Base-by-base conservation (phyloP, 64 coral and sea anemone genomes). In the Stylophora pistillata region DNA sequence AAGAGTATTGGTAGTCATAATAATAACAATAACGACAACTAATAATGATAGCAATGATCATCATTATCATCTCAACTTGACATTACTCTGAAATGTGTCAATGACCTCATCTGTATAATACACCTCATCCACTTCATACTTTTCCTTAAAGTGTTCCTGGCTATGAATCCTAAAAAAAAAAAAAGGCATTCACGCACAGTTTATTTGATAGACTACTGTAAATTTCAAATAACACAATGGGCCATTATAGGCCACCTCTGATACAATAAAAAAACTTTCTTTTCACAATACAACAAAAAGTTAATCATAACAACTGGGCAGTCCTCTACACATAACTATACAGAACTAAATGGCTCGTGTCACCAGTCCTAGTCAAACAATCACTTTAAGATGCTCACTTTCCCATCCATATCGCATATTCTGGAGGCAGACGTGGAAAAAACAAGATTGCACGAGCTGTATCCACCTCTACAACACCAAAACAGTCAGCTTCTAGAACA, bases 401-500 rank as follows among this genome's bases (percentile, higher is more conserved):
- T 92, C 96, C 96, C 87, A 95, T 98, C 90, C 90, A 95, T 15
- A 92, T 76, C 18, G 93, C 96, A 88, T 98, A 98, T 55, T 89
- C 88, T 66, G 92, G 81, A 66, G 96, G 96, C 30, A 95, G 62
- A 55, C 86, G 79, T 73, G 96, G 96, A 74, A 95, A 58, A 90
- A 98, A 98, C 7, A 98, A 30, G 62, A 93, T 92, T 53, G 93
- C 74, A 66, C 32, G 55, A 25, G 74, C 96, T 65, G 93, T 93
- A 76, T 98, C 96, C 21, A 98, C 96, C 76, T 95, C 90, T 29
- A 98, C 77, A 9, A 82, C 96, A 72, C 96, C 96, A 93, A 90
- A 95, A 68, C 93, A 98, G 16, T 98, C 96, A 53, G 68, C 76
- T 74, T 98, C 96, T 30, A 98, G 81, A 71, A 94, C 93, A 66